Percentiles rank a stretch among this genome's conserved stretches.
Evolutionary conservation across 2,113 vertebrate genomes (phyloP).

Genomic region (Gopherus evgoodei): DNA sequence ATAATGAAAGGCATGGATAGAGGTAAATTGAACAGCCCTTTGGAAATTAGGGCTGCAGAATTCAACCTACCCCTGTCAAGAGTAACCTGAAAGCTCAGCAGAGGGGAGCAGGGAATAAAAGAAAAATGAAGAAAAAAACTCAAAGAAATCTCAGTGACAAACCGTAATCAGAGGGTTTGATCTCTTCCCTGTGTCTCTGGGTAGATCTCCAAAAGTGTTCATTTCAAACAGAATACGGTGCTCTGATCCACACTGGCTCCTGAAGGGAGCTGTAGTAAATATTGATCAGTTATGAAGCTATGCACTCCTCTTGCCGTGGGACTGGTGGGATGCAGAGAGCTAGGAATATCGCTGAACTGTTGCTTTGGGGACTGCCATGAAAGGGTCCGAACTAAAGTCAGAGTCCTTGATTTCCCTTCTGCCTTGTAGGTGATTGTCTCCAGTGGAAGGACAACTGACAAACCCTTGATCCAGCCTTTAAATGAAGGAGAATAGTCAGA

Average conservation of each 20-base stretch:
- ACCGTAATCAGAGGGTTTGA: background rate
- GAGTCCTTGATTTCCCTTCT: background rate
- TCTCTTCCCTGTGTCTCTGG: background rate
- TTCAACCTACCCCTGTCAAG: background rate
- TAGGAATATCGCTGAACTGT: background rate
- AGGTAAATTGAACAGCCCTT: background rate
- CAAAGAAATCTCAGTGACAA: background rate
- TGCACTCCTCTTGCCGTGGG: background rate
- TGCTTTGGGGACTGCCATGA: background rate
- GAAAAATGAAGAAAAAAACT: background rate
- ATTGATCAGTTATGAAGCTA: constrained; percentile 1
- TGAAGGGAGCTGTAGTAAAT: background rate
- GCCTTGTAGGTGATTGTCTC: background rate
- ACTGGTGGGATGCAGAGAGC: background rate
- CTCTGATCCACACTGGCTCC: background rate
- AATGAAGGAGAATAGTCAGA: background rate
- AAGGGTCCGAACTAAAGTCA: too few relatives aligned
- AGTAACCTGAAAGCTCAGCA: background rate
- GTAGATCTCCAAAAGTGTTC: background rate
- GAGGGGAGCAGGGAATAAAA: background rate
- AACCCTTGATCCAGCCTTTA: background rate
- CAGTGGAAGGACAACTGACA: too few relatives aligned
- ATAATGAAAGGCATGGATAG: rapidly evolving
- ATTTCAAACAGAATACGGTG: background rate
- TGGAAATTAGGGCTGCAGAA: background rate